Evolutionary conservation across 2,113 vertebrate genomes (phyloP).

Genomic region (Archilochus colubris): DNA sequence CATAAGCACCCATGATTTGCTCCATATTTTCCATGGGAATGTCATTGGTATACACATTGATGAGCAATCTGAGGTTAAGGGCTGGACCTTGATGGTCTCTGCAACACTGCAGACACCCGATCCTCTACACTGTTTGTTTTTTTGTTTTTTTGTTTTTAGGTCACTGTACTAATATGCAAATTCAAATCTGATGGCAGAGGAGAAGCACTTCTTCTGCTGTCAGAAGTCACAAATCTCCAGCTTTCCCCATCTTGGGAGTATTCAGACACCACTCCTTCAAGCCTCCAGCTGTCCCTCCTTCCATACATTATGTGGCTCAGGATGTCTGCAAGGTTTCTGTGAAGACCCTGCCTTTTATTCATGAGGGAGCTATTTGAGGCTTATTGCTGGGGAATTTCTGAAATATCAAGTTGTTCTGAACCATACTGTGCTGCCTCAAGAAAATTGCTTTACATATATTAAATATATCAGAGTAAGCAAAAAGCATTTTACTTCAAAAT

Average conservation of each 20-base stretch:
- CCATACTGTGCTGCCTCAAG: conserved; percentile 8
- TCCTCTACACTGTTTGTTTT: too few relatives aligned
- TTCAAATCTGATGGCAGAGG: not conserved
- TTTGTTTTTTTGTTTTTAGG: too few relatives aligned
- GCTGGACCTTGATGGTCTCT: not conserved
- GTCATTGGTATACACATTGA: not conserved
- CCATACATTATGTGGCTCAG: not conserved
- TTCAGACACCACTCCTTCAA: not conserved
- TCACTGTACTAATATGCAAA: not conserved
- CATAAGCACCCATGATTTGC: not conserved
- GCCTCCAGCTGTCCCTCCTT: not conserved
- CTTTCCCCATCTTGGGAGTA: not conserved
- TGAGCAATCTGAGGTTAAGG: not conserved
- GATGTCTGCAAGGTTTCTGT: not conserved
- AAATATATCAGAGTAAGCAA: conserved; percentile 26
- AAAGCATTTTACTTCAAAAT: conserved; percentile 46
- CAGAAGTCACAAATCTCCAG: not conserved
- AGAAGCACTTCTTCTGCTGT: not conserved
- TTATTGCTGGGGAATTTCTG: conserved; percentile 28
- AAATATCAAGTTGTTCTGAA: conserved; percentile 46
- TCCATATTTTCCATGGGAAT: not conserved
- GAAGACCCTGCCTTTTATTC: not conserved
- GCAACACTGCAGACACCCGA: not conserved
- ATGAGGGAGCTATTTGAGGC: not conserved
- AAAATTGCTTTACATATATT: conserved; percentile 50